A percentile compares a stretch with the other conserved stretches of the same genome.
These are phyloP conservation scores for Neoscelio sp. DNA, from an alignment of 2,888 invertebrate genomes.

Conservation along the genomic window DNA sequence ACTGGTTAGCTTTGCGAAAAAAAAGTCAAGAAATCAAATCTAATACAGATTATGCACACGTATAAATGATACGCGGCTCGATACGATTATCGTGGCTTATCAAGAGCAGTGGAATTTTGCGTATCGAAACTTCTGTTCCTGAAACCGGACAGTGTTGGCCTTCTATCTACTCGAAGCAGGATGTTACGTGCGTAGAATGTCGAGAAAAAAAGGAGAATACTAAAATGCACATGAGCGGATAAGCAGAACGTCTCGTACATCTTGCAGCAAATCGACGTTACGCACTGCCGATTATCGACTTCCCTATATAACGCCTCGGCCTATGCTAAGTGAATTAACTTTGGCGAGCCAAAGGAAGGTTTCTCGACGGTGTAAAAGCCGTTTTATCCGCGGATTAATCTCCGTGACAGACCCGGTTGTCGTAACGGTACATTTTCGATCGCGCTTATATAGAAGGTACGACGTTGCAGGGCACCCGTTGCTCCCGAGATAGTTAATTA, in stretches of 20 bases:
- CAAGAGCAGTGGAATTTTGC: constrained; percentile 14
- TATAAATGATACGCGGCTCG: constrained; percentile 1
- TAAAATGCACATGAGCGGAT: constrained; percentile 41
- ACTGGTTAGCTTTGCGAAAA: constrained; percentile 22
- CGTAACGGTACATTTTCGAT: constrained; percentile 79
- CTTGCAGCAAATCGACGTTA: constrained; percentile 56
- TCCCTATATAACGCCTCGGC: constrained; percentile 55
- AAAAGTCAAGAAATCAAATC: background rate
- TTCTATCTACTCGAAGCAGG: constrained; percentile 37
- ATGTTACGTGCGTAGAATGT: constrained; percentile 32
- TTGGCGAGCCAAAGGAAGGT: constrained; percentile 62
- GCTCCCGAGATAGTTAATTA: constrained; percentile 76
- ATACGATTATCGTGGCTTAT: constrained; percentile 37
- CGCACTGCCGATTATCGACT: constrained; percentile 67
- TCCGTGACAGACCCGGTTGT: constrained; percentile 75
- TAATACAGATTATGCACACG: constrained; percentile 18
- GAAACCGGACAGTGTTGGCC: constrained; percentile 33
- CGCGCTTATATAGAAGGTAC: constrained; percentile 67
- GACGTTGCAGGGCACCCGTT: constrained; percentile 64
- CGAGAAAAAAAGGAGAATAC: constrained; percentile 15
- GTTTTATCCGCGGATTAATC: constrained; percentile 75
- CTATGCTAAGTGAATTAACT: constrained; percentile 69
- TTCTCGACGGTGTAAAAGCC: constrained; percentile 67
- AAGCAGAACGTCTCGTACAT: constrained; percentile 34
- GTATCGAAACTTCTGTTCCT: constrained; percentile 23